phyloP scores from a whole-genome alignment of 2,113 vertebrate species.

The Rhineura floridana region DNA sequence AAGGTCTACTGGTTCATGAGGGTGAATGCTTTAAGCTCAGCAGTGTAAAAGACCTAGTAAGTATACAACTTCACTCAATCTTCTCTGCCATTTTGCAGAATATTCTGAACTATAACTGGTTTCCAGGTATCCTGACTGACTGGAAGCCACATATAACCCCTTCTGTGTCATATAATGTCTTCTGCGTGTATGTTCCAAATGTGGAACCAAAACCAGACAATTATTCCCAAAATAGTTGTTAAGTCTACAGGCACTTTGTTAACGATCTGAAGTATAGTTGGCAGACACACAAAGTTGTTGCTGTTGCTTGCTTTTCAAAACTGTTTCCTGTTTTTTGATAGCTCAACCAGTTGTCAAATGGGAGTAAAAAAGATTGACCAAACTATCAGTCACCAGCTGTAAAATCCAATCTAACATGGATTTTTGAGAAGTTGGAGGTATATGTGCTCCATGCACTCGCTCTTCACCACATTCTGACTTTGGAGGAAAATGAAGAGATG shows the following conservation, averaged over 20 bases:
- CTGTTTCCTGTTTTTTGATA: background rate
- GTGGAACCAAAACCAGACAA: background rate
- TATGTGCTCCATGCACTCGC: background rate
- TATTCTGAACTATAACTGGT: background rate
- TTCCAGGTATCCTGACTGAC: background rate
- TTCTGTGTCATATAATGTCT: background rate
- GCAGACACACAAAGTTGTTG: background rate
- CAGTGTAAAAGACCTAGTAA: background rate
- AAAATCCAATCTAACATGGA: background rate
- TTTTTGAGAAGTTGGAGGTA: background rate
- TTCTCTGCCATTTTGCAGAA: background rate
- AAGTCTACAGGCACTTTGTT: background rate
- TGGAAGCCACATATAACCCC: background rate
- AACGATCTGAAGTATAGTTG: fast-evolving
- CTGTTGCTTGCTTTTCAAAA: background rate
- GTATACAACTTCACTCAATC: background rate
- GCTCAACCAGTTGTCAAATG: background rate
- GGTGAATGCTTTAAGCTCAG: background rate
- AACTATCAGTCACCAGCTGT: background rate
- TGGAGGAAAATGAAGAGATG: background rate
- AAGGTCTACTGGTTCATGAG: background rate
- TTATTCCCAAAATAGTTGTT: background rate
- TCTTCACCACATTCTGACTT: background rate
- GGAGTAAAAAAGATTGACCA: background rate
- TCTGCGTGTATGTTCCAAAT: background rate